phyloP scores from a whole-genome alignment of 2,888 invertebrate species.

The Gastracanthus pulcherrimus region DNA sequence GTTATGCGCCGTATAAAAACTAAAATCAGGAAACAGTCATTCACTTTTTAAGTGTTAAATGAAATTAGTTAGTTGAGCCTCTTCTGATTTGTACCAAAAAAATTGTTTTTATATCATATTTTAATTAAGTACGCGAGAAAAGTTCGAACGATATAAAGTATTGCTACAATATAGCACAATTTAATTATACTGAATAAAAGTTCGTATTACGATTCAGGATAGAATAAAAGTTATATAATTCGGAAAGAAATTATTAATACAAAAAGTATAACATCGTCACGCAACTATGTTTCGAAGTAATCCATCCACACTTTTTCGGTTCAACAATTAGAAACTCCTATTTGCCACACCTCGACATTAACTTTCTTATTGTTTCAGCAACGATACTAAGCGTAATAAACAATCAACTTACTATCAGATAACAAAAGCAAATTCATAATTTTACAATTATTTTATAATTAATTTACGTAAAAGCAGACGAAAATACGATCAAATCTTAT shows the following conservation, averaged over 20 bases:
- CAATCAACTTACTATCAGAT: not conserved
- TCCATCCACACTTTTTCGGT: slow-evolving; percentile 17
- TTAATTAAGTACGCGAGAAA: not conserved
- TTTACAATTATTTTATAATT: not conserved
- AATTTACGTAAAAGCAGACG: not conserved
- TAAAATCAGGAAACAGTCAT: not conserved
- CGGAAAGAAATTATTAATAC: slow-evolving; percentile 14
- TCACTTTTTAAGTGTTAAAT: not conserved
- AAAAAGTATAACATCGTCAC: slow-evolving; percentile 29
- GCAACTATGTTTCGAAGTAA: slow-evolving; percentile 24
- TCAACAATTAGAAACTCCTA: slow-evolving; percentile 31
- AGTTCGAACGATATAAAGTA: not conserved
- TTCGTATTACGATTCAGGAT: not conserved
- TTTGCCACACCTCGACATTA: not conserved
- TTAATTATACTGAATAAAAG: slow-evolving; percentile 1
- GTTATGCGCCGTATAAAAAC: not conserved
- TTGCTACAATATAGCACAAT: not conserved
- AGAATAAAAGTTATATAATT: slow-evolving; percentile 18
- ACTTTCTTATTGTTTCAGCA: slow-evolving; percentile 19
- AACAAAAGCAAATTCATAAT: too few species aligned
- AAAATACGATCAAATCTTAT: not conserved
- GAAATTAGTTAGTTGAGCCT: not conserved
- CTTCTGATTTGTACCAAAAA: not conserved
- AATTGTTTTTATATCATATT: not conserved
- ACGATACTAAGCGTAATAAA: too few species aligned